Percentiles rank a stretch among this genome's conserved stretches.
These are phyloP conservation scores for Agapostemon virescens DNA, from an alignment of 2,888 invertebrate genomes.

Conservation along the genomic window DNA sequence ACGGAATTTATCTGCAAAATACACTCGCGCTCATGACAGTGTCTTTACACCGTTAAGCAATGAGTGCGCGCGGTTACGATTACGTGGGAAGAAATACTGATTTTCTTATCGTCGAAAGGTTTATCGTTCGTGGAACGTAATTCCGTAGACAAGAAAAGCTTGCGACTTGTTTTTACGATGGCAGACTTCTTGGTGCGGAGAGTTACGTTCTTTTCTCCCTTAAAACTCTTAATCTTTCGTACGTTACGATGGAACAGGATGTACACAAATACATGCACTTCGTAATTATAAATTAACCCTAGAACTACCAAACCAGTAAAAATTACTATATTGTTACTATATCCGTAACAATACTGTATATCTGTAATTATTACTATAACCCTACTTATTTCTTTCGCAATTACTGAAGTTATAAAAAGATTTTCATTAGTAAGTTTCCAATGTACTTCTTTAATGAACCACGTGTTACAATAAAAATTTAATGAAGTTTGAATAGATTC, in stretches of 20 bases:
- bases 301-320: no score
- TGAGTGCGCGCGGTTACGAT: neutral
- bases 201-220: neutral
- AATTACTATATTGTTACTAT: no score
- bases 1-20: conserved; percentile 18
- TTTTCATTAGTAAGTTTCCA: no score
- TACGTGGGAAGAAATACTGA: neutral
- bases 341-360: no score
- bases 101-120: neutral
- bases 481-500: no score
- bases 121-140: neutral
- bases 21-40: neutral
- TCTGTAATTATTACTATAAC: no score
- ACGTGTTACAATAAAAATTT: no score
- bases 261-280: no score
- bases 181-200: neutral
- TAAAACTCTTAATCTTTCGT: neutral
- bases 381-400: no score
- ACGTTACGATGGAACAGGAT: neutral
- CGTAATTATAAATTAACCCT: no score
- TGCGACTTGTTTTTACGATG: neutral
- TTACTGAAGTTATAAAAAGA: no score
- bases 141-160: neutral
- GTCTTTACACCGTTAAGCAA: neutral
- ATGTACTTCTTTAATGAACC: no score